These are phyloP conservation scores for Drosophila obscura DNA, from an alignment of 1,140 invertebrate genomes.

Conservation along the genomic window DNA sequence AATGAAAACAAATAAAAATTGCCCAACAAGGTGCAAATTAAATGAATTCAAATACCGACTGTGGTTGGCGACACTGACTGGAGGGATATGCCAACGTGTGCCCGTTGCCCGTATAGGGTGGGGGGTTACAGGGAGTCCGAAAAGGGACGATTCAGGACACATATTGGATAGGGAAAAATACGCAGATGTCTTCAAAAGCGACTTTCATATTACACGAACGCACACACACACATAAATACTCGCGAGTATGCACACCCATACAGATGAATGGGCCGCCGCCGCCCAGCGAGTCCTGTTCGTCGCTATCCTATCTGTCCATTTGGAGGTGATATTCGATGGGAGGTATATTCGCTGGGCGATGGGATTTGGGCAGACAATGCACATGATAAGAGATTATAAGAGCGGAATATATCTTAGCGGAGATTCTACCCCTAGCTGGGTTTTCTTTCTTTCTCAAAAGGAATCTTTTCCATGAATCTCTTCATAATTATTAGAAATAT, in stretches of 20 bases:
- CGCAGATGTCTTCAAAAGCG: constrained; percentile 66
- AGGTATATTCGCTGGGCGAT: too few species aligned
- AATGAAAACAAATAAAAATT: constrained; percentile 60
- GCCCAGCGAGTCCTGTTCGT: constrained; percentile 24
- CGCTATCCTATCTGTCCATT: constrained; percentile 10
- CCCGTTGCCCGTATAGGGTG: too few species aligned
- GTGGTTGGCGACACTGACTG: constrained; percentile 43
- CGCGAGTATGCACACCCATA: background rate
- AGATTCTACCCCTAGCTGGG: too few species aligned
- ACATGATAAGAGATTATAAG: too few species aligned
- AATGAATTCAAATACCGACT: constrained; percentile 72
- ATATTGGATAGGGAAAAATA: constrained; percentile 54
- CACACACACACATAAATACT: background rate
- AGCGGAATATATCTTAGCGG: too few species aligned
- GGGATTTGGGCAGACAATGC: too few species aligned
- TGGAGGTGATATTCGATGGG: background rate
- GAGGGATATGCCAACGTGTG: background rate
- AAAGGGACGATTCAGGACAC: constrained; percentile 20
- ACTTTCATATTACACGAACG: constrained; percentile 14
- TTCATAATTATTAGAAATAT: too few species aligned
- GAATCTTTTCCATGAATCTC: too few species aligned
- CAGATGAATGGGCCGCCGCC: background rate
- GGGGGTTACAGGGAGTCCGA: constrained; percentile 3
- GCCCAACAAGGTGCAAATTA: constrained; percentile 79
- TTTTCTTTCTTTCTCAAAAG: too few species aligned